A percentile compares a stretch with the other conserved stretches of the same genome.
phyloP scores from a whole-genome alignment of 2,888 invertebrate genomes.

The Drosophila lutescens region DNA sequence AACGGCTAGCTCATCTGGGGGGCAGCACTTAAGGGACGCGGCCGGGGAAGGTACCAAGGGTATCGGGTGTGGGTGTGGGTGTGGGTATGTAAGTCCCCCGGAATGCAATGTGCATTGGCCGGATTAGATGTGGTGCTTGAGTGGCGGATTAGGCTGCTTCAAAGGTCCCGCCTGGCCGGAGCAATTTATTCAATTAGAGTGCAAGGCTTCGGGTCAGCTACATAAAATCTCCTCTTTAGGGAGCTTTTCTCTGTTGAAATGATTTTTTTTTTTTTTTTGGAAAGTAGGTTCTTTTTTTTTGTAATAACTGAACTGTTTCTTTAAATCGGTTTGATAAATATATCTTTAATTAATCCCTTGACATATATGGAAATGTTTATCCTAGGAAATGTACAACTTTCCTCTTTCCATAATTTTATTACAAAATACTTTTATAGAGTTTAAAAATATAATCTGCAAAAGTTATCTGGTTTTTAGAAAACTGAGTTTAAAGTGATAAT shows the following conservation, averaged over 20 bases:
- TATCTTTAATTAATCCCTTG: too few species aligned
- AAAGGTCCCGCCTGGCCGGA: constrained; percentile 10
- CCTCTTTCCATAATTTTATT: too few species aligned
- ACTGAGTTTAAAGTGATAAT: too few species aligned
- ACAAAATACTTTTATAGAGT: too few species aligned
- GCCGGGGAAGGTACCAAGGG: neutral
- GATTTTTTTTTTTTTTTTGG: too few species aligned
- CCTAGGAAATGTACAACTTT: too few species aligned
- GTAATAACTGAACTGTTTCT: neutral
- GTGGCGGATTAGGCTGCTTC: constrained; percentile 26
- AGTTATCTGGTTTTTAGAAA: too few species aligned
- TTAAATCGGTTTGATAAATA: too few species aligned
- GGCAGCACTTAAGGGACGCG: neutral
- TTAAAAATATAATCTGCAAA: too few species aligned
- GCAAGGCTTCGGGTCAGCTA: neutral
- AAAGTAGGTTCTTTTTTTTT: neutral
- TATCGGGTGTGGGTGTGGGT: too few species aligned
- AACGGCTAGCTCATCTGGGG: constrained; percentile 7
- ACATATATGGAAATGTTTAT: too few species aligned
- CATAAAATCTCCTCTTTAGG: neutral
- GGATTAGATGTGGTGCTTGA: constrained; percentile 25
- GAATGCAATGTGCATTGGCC: constrained; percentile 28
- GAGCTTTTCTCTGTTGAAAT: neutral
- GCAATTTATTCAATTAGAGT: constrained; percentile 16
- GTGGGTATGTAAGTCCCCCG: neutral